Evolutionary conservation across 2,797 vertebrate species (phyloP), one percentile per base, ranked within the genome.

Genomic region (Sphaeramia orbicularis): DNA sequence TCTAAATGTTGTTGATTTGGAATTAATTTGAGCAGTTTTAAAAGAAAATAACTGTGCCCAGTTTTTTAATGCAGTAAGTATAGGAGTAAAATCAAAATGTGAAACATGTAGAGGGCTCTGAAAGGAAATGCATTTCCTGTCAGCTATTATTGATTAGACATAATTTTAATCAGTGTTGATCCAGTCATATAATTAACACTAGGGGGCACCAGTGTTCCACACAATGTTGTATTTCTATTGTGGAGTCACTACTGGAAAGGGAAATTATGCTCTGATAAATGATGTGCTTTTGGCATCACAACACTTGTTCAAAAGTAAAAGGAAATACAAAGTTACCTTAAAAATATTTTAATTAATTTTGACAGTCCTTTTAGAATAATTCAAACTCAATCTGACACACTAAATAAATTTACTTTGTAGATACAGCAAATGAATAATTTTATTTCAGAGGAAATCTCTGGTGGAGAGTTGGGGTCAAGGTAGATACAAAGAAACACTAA

Each of bases 171-270:
- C 65, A 71, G 59, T 74, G 72, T 63, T 59, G 70, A 76, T 78
- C 48, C 51, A 81, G 70, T 76, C 58, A 63, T 76, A 79, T 75
- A 85, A 83, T 89, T 87, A 90, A 81, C 94, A 93, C 90, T 89
- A 94, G 94, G 93, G 92, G 94, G 93, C 92, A 95, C 90, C 90
- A 88, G 88, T 91, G 94, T 86, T 94, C 93, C 89, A 93, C 76
- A 81, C 60, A 88, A 86, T 63, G 49, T 35, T 76, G 44, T 21
- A 32, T 80, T 78, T 57, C 48, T 37, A 67, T 65, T 64, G 64
- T 64, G 47, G 63, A 37, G 61, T 66, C 47, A 10, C 71, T 52
- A 63, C 74, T 80, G 65, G 50, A 74, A 58, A 77, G 66, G 63
- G 24, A 71, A 82, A 82, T 64, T 64, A 61, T 73, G 48, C 72